Evolutionary conservation across 2,888 invertebrate species (phyloP).

Genomic region (Rhaphigaster nebulosa): DNA sequence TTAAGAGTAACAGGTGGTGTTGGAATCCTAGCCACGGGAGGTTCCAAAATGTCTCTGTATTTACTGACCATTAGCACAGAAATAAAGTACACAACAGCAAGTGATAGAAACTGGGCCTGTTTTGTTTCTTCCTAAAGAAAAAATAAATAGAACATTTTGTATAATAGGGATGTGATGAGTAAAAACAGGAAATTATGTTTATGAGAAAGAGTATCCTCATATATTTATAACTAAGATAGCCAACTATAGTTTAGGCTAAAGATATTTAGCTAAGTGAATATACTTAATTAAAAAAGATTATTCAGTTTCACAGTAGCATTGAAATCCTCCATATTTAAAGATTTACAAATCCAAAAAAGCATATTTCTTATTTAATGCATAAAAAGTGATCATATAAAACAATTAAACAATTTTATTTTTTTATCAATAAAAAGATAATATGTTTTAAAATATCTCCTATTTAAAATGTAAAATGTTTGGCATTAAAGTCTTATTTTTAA

Average conservation of each 20-base stretch:
- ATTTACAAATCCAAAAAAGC: background rate
- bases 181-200: background rate
- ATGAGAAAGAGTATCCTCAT: background rate
- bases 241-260: background rate
- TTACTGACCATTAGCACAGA: slow-evolving; percentile 99
- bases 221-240: background rate
- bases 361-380: background rate
- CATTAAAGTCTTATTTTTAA: background rate
- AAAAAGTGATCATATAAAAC: background rate
- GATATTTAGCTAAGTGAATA: background rate
- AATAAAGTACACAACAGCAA: slow-evolving; percentile 99
- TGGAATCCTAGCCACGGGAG: slow-evolving; percentile 81
- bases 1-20: slow-evolving; percentile 75
- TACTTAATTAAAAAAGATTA: background rate
- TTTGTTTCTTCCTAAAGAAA: slow-evolving; percentile 95
- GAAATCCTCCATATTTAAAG: background rate
- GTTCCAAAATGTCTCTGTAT: slow-evolving; percentile 98
- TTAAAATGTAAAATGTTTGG: background rate
- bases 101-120: slow-evolving; percentile 98
- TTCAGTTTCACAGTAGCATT: background rate
- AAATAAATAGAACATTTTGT: background rate
- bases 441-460: background rate
- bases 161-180: background rate
- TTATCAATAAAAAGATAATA: too few relatives aligned
- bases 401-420: background rate